Evolutionary conservation across 2,888 invertebrate species (phyloP), one percentile per base, ranked within the genome.

Genomic region (Melanotus villosus): DNA sequence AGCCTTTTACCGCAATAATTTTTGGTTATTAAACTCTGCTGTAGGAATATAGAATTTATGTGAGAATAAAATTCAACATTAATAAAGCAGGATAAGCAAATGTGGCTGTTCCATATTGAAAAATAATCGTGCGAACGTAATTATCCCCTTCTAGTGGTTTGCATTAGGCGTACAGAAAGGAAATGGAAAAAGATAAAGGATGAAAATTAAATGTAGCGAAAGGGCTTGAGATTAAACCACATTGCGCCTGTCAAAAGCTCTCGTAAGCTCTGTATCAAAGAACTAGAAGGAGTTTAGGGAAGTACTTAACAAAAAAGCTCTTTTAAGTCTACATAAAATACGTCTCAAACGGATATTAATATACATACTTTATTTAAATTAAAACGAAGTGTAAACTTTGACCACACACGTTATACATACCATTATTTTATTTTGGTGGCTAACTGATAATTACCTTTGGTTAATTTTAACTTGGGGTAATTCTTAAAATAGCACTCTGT

Each of bases 191-290:
- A 57, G 41, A 41, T 38, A 57, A 57, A 57, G 23, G 57, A 12
- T 54, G 57, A 41, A 57, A 57, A 57, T 57, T 57, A 57, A 57
- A 57, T 57, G 57, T 57, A 57, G 38, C 57, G 57, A 57, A 57
- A 57, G 41, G 41, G 57, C 57, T 57, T 16, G 38, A 41, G 41
- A 57, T 57, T 57, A 57, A 41, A 38, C 36, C 57, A 41, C 57
- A 57, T 41, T 41, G 57, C 41, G 57, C 57, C 34, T 57, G 57
- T 57, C 57, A 38, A 57, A 57, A 57, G 57, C 57, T 57, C 38
- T 57, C 26, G 36, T 26, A 23, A 26, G 36, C 41, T 34, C 54
- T 41, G 57, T 57, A 38, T 38, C 57, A 38, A 57, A 57, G 57
- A 38, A 26, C 57, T 23, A 41, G 36, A 16, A 36, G 57, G 50